phyloP scores from a whole-genome alignment of 2,888 invertebrate species.

The Masnerella sp. region DNA sequence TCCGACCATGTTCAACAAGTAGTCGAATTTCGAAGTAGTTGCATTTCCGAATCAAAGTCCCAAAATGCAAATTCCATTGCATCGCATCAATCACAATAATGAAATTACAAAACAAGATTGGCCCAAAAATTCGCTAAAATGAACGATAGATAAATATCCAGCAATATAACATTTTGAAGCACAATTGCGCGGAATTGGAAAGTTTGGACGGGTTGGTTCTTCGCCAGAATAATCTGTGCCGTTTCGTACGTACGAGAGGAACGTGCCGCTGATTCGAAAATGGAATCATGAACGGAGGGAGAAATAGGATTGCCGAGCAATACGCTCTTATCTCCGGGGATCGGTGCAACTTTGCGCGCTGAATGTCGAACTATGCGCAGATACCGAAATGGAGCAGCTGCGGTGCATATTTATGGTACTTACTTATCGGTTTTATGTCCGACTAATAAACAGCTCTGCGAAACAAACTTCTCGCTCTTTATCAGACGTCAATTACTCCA shows the following conservation, averaged over 20 bases:
- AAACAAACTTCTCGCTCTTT: conserved; percentile 1
- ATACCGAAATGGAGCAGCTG: conserved; percentile 7
- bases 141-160: conserved; percentile 5
- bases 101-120: not conserved
- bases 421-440: conserved; percentile 1
- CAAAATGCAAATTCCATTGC: not conserved
- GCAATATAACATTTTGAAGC: conserved; percentile 7
- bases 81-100: no score
- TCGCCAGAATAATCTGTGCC: conserved; percentile 35
- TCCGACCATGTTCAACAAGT: no score
- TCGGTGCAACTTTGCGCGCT: conserved; percentile 18
- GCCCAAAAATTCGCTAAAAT: conserved; percentile 13
- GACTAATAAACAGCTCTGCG: conserved; percentile 11
- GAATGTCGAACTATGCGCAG: conserved; percentile 13
- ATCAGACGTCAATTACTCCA: conserved; percentile 2
- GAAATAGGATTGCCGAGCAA: conserved; percentile 40
- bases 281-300: conserved; percentile 33
- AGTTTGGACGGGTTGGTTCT: conserved; percentile 24
- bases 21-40: no score
- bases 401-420: conserved; percentile 10
- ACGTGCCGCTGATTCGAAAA: conserved; percentile 31
- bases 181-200: conserved; percentile 30
- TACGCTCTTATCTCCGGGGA: conserved; percentile 32
- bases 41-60: no score
- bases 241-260: conserved; percentile 12